These are phyloP conservation scores for Anthonomus grandis DNA, from an alignment of 1,140 invertebrate genomes.

Conservation along the genomic window DNA sequence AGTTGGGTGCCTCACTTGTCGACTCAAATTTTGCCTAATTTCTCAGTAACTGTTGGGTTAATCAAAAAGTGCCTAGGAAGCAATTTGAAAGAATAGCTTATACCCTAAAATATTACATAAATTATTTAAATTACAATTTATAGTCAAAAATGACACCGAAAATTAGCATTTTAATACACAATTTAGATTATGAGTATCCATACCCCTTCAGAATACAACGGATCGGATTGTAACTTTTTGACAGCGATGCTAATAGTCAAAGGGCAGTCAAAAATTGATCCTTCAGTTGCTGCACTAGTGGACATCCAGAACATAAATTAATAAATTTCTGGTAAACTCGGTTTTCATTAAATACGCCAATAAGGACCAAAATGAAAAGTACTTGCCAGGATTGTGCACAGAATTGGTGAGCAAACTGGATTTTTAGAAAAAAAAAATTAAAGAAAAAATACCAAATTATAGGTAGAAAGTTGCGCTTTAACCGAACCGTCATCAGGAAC, in stretches of 20 bases:
- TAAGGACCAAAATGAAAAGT: conserved; percentile 81
- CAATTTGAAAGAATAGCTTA: no score
- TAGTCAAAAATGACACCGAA: no score
- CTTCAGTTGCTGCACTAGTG: conserved; percentile 78
- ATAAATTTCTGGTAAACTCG: conserved; percentile 81
- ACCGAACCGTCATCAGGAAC: conserved; percentile 85
- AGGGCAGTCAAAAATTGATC: conserved; percentile 91
- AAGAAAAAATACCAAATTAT: conserved; percentile 14
- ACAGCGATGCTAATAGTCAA: conserved; percentile 86
- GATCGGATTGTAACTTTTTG: conserved; percentile 84
- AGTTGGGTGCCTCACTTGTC: no score
- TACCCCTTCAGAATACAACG: conserved; percentile 82
- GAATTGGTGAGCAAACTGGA: conserved; percentile 56
- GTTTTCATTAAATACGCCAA: conserved; percentile 80
- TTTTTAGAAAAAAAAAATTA: not conserved
- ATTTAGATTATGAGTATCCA: conserved; percentile 92
- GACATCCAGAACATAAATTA: conserved; percentile 98
- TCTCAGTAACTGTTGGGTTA: no score
- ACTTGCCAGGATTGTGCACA: conserved; percentile 79
- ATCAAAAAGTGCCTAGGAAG: no score
- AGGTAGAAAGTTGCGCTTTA: conserved; percentile 90
- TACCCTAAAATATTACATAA: no score
- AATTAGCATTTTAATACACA: no score
- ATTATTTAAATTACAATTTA: no score
- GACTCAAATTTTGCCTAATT: no score